A percentile compares a stretch with the other conserved stretches of the same genome.
Conservation (phyloP, 2,888 invertebrate species). For the Athalia cordata region DNA sequence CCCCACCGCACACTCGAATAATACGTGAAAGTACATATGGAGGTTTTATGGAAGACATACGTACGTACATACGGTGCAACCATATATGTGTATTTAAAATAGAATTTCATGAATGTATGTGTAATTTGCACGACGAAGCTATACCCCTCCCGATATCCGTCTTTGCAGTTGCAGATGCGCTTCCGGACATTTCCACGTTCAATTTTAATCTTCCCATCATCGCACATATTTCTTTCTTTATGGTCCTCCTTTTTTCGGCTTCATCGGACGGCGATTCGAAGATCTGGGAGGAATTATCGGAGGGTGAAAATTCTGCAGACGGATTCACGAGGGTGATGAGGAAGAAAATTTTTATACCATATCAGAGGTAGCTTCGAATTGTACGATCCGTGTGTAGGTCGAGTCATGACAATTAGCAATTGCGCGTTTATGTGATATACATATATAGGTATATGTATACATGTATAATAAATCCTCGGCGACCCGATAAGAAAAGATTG, state of each 20-base stretch:
- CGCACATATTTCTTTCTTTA: neutral
- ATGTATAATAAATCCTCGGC: conserved; percentile 54
- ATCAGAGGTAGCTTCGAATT: conserved; percentile 26
- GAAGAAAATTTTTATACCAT: neutral
- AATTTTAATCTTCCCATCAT: neutral
- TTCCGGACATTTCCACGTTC: conserved; percentile 15
- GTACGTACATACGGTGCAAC: neutral
- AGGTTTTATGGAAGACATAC: neutral
- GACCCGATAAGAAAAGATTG: conserved; percentile 65
- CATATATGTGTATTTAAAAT: neutral
- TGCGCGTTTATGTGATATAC: conserved; percentile 43
- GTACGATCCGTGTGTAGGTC: neutral
- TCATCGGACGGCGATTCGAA: neutral
- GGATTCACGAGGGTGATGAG: neutral
- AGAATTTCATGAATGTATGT: conserved; percentile 10
- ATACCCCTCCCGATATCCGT: conserved; percentile 32
- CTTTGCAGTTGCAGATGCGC: conserved; percentile 25
- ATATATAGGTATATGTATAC: conserved; percentile 46
- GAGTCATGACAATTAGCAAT: conserved; percentile 61
- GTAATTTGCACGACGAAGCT: conserved; percentile 36
- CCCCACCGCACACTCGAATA: conserved; percentile 28
- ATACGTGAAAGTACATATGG: conserved; percentile 2
- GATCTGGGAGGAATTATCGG: neutral
- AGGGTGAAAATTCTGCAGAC: too few species aligned
- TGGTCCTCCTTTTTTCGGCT: neutral